These are phyloP conservation scores for Ischnus inquisitorius DNA, from an alignment of 2,888 invertebrate genomes.

Conservation along the genomic window DNA sequence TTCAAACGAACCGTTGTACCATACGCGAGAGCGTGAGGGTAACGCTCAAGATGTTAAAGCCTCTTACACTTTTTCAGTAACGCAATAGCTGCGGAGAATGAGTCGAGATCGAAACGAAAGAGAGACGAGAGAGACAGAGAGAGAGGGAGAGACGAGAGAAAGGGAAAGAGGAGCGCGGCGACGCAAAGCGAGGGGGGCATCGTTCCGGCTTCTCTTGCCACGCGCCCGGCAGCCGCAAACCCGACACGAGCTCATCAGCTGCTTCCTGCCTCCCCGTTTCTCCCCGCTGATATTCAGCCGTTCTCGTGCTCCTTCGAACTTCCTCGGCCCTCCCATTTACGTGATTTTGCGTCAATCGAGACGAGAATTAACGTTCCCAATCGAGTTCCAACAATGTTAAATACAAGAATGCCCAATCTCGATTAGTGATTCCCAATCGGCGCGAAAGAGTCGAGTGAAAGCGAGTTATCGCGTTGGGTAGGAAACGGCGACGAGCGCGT, in stretches of 20 bases:
- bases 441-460: too few relatives aligned
- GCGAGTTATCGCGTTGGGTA: conserved; percentile 17
- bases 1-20: conserved; percentile 35
- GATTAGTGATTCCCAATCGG: too few relatives aligned
- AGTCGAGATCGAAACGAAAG: conserved; percentile 57
- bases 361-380: background rate
- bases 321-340: conserved; percentile 14
- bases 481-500: conserved; percentile 75
- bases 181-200: conserved; percentile 77
- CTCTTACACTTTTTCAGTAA: conserved; percentile 31
- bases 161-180: conserved; percentile 75
- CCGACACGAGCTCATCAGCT: conserved; percentile 80
- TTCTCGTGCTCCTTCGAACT: conserved; percentile 44
- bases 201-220: conserved; percentile 76
- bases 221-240: conserved; percentile 81
- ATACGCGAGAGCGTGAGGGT: conserved; percentile 38
- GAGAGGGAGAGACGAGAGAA: conserved; percentile 75
- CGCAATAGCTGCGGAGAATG: conserved; percentile 32
- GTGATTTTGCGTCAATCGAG: conserved; percentile 6
- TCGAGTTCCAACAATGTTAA: too few relatives aligned
- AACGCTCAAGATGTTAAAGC: conserved; percentile 46
- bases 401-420: too few relatives aligned
- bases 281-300: conserved; percentile 30
- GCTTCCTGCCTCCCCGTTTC: conserved; percentile 79
- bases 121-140: conserved; percentile 74